These are phyloP conservation scores for Drosophila vallismaia DNA, from an alignment of 2,888 invertebrate species.

Conservation along the genomic window DNA sequence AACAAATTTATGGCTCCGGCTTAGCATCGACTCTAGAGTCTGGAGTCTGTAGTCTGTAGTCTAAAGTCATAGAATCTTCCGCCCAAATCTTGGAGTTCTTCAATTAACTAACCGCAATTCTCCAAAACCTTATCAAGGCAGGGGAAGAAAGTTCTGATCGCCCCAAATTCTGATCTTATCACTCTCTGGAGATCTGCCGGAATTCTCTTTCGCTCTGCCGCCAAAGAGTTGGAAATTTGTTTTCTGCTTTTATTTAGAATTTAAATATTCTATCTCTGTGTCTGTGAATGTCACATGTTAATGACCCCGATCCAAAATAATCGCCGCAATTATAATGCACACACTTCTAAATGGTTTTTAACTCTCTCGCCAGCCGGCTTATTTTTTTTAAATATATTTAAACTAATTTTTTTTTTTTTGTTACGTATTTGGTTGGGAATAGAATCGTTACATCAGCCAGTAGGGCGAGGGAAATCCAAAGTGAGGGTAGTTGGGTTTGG, in stretches of 20 bases:
- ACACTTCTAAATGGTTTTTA: constrained; percentile 62
- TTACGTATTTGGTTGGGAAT: constrained; percentile 17
- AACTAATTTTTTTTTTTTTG: not conserved
- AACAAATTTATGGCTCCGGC: constrained; percentile 62
- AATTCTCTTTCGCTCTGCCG: constrained; percentile 11
- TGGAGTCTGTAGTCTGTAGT: too few species aligned
- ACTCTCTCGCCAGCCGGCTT: constrained; percentile 24
- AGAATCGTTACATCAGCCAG: constrained; percentile 39
- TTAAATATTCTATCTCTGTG: constrained; percentile 20
- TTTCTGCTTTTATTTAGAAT: constrained; percentile 21
- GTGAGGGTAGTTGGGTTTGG: not conserved
- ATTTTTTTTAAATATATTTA: constrained; percentile 16
- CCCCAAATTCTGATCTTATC: constrained; percentile 62
- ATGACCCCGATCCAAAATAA: constrained; percentile 70
- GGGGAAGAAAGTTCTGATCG: constrained; percentile 50
- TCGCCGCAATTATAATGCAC: constrained; percentile 69
- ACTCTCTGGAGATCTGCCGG: constrained; percentile 61
- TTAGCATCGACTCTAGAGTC: constrained; percentile 37
- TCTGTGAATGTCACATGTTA: constrained; percentile 66
- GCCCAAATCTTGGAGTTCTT: constrained; percentile 56
- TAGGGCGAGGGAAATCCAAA: constrained; percentile 3
- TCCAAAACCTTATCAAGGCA: constrained; percentile 8
- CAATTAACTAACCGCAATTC: constrained; percentile 48
- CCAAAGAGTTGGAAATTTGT: constrained; percentile 8
- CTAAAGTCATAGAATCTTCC: constrained; percentile 43